Evolutionary conservation across 1,140 invertebrate genomes (phyloP).

Genomic region (Aphelenchoides avenae): DNA sequence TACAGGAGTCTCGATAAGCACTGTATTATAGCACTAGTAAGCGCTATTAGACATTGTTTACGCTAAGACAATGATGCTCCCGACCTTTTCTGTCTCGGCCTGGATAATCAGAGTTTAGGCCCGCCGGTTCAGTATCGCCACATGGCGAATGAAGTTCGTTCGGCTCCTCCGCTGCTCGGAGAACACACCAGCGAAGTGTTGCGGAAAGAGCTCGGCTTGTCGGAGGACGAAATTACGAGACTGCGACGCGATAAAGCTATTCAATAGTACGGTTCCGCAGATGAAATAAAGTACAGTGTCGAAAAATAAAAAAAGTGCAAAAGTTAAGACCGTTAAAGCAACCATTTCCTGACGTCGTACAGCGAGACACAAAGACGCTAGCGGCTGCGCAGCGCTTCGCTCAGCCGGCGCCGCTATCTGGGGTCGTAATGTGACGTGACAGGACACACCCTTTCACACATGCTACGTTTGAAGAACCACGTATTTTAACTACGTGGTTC

Average conservation of each 20-base stretch:
- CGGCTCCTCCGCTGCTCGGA: constrained; percentile 77
- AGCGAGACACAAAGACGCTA: too few species aligned
- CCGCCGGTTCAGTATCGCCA: constrained; percentile 77
- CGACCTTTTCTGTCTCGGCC: not conserved
- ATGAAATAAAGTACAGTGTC: too few species aligned
- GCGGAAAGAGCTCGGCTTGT: constrained; percentile 66
- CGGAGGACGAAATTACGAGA: constrained; percentile 65
- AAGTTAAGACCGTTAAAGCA: too few species aligned
- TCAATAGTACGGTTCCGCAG: too few species aligned
- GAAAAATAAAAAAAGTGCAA: too few species aligned
- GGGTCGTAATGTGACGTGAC: too few species aligned
- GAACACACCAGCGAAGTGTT: constrained; percentile 80
- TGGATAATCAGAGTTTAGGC: constrained; percentile 61
- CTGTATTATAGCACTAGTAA: not conserved
- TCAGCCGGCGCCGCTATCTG: too few species aligned
- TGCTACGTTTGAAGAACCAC: too few species aligned
- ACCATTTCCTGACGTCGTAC: too few species aligned
- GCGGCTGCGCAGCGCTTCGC: too few species aligned
- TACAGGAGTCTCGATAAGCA: constrained; percentile 69
- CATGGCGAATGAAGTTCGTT: constrained; percentile 68
- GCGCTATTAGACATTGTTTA: constrained; percentile 1
- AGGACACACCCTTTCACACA: too few species aligned
- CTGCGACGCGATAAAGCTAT: constrained; percentile 65
- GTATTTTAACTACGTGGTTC: too few species aligned
- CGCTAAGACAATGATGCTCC: not conserved